Percentiles rank a stretch among this genome's conserved stretches.
These are phyloP conservation scores for Coecobrya sp. DNA, from an alignment of 2,888 invertebrate species.

Conservation along the genomic window DNA sequence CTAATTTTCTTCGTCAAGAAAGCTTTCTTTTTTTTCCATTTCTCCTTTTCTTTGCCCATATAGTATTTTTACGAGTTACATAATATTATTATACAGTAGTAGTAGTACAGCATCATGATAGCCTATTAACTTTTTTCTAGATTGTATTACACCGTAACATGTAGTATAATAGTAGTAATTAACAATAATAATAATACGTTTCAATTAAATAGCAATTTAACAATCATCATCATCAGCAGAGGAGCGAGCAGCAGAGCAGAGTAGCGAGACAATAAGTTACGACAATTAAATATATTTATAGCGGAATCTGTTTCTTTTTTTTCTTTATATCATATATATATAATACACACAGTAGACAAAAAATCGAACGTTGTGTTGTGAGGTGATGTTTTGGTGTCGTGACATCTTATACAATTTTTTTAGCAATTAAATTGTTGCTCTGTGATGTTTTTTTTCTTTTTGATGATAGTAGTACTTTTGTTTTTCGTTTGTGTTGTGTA, in stretches of 20 bases:
- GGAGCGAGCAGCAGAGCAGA: constrained; percentile 52
- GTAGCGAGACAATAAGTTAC: constrained; percentile 48
- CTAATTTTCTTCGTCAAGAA: neutral
- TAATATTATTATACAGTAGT: constrained; percentile 33
- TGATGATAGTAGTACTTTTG: constrained; percentile 49
- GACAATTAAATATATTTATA: constrained; percentile 43
- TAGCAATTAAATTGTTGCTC: neutral
- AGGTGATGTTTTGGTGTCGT: constrained; percentile 10
- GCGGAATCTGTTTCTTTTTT: constrained; percentile 7
- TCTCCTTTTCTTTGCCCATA: neutral
- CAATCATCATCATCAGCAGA: constrained; percentile 54
- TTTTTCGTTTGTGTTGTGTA: constrained; percentile 40
- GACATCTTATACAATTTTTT: constrained; percentile 10
- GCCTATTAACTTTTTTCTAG: constrained; percentile 19
- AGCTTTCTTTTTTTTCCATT: constrained; percentile 18
- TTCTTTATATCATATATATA: neutral
- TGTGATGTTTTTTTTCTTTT: constrained; percentile 16
- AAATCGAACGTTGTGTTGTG: constrained; percentile 24
- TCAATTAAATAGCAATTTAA: constrained; percentile 60
- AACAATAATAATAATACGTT: constrained; percentile 55
- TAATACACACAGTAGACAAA: constrained; percentile 46
- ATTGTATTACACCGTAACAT: constrained; percentile 23
- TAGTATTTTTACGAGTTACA: constrained; percentile 13
- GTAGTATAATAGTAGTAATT: constrained; percentile 41
- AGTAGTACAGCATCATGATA: constrained; percentile 25